Evolutionary conservation across 2,113 vertebrate genomes (phyloP).

Genomic region (Salvelinus namaycush): DNA sequence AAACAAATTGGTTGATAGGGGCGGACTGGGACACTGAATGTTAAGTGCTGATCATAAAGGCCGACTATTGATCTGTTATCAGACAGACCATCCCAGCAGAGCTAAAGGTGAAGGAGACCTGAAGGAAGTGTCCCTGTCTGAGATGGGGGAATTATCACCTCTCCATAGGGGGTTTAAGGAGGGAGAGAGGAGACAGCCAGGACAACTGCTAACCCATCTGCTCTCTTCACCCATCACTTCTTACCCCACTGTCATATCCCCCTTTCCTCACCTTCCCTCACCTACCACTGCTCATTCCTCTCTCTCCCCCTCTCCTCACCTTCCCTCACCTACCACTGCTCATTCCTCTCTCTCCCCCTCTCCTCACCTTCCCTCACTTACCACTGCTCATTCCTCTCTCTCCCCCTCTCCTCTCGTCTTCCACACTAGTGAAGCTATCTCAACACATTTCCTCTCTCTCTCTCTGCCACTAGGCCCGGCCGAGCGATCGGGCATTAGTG

Average conservation of each 20-base stretch:
- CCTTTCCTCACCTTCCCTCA: too few relatives aligned
- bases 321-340: neutral
- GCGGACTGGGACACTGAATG: conserved; percentile 13
- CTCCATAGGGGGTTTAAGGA: neutral
- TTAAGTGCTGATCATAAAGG: conserved; percentile 39
- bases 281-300: neutral
- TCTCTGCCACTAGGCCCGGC: conserved; percentile 27
- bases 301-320: neutral
- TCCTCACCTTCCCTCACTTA: too few relatives aligned
- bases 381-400: neutral
- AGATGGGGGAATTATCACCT: too few relatives aligned
- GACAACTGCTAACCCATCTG: conserved; percentile 26
- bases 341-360: too few relatives aligned
- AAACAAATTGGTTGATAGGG: conserved; percentile 39
- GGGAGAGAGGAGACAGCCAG: conserved; percentile 20
- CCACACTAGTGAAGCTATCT: conserved; percentile 20
- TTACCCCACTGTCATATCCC: too few relatives aligned
- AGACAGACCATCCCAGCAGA: neutral
- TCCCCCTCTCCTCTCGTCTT: conserved; percentile 11
- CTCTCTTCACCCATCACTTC: conserved; percentile 16
- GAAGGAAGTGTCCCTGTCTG: conserved; percentile 19
- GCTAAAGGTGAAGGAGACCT: conserved; percentile 36
- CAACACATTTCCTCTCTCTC: conserved; percentile 46
- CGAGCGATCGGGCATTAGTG: neutral
- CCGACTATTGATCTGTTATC: conserved; percentile 40